These are phyloP conservation scores for Clavelina lepadiformis DNA, from an alignment of 23 tunicate genomes.

Conservation along the genomic window DNA sequence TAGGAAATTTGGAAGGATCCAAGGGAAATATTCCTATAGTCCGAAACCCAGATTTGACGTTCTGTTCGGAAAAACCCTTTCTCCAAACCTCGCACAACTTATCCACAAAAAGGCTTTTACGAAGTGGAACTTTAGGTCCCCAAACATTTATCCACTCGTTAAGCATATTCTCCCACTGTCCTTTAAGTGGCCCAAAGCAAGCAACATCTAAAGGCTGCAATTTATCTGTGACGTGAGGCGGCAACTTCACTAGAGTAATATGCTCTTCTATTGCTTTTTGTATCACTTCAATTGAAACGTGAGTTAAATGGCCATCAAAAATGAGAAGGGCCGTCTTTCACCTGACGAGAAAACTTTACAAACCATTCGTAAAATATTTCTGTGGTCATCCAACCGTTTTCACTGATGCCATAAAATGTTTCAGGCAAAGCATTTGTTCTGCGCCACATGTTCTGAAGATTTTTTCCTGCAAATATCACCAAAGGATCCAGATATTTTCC, in stretches of 20 bases:
- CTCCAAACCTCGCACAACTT: neutral
- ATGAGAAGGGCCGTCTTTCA: neutral
- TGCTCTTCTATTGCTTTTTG: neutral
- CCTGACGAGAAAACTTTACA: neutral
- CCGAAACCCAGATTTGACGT: neutral
- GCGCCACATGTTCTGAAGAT: neutral
- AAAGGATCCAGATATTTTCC: conserved; percentile 2
- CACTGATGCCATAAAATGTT: neutral
- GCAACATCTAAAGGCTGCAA: conserved; percentile 4
- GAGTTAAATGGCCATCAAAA: conserved; percentile 6
- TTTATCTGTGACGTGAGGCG: neutral
- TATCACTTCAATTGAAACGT: neutral
- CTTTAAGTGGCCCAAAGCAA: conserved; percentile 1
- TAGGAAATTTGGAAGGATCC: neutral
- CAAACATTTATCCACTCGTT: no score
- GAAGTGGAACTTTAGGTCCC: no score
- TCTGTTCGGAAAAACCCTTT: neutral
- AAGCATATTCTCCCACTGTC: neutral
- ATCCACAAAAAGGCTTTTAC: neutral
- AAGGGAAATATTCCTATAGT: conserved; percentile 1
- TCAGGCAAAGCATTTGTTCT: neutral
- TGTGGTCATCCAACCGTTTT: neutral
- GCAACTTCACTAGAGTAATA: neutral
- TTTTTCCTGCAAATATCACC: neutral
- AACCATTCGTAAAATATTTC: neutral